Percentiles rank a stretch among this genome's conserved stretches.
Evolutionary conservation across 2,888 invertebrate genomes (phyloP).

Genomic region (Calameuta filiformis): DNA sequence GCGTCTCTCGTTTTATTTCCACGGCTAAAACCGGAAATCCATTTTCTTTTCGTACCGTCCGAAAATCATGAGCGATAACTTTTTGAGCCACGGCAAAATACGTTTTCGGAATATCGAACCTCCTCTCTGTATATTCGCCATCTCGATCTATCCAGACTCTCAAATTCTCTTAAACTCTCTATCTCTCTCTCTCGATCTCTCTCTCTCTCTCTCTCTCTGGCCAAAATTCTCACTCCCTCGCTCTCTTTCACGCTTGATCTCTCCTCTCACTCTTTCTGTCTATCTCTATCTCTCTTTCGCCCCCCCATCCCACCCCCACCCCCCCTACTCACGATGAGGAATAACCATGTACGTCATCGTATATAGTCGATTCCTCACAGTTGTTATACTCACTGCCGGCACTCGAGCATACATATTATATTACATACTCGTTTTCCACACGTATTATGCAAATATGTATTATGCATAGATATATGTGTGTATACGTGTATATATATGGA

Average conservation of each 20-base stretch:
- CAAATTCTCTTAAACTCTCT: slow-evolving; percentile 25
- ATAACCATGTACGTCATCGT: slow-evolving; percentile 25
- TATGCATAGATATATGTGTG: slow-evolving; percentile 48
- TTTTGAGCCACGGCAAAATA: too few species aligned
- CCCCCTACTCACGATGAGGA: slow-evolving; percentile 19
- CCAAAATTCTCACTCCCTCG: too few species aligned
- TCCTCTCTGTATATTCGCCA: too few species aligned
- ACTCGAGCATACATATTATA: slow-evolving; percentile 62
- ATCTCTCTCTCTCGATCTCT: slow-evolving; percentile 35
- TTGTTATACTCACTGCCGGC: slow-evolving; percentile 64
- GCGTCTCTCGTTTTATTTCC: slow-evolving; percentile 43
- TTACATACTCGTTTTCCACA: slow-evolving; percentile 57
- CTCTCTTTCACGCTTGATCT: slow-evolving; percentile 2
- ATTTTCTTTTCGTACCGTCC: slow-evolving; percentile 39
- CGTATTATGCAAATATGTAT: slow-evolving; percentile 50
- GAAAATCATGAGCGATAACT: slow-evolving; percentile 1
- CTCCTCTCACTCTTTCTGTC: background rate
- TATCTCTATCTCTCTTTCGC: slow-evolving; percentile 32
- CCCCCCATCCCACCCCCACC: background rate
- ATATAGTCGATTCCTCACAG: slow-evolving; percentile 46
- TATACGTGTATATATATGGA: slow-evolving; percentile 33
- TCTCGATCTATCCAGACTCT: too few species aligned
- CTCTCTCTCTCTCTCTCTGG: slow-evolving; percentile 2
- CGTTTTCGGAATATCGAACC: too few species aligned
- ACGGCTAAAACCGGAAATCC: background rate